These are phyloP conservation scores for Esox masquinongy DNA, from an alignment of 2,797 vertebrate species.

Conservation along the genomic window DNA sequence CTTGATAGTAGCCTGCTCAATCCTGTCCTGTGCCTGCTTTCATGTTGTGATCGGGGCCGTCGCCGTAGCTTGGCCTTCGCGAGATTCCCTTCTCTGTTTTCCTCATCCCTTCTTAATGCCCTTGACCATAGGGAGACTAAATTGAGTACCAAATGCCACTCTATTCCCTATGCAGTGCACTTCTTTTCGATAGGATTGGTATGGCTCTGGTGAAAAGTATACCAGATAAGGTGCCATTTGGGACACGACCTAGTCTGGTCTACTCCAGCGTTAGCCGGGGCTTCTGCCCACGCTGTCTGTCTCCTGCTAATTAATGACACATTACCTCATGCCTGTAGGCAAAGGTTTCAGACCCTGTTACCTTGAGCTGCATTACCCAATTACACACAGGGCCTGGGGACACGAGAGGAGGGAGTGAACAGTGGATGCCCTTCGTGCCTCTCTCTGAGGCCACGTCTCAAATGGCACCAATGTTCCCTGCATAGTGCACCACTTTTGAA, in stretches of 20 bases:
- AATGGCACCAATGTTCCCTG: neutral
- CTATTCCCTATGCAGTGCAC: neutral
- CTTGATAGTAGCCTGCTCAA: conserved; percentile 1
- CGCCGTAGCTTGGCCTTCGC: conserved; percentile 34
- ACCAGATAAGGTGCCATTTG: neutral
- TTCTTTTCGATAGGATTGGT: neutral
- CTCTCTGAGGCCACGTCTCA: conserved; percentile 16
- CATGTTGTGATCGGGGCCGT: conserved; percentile 60
- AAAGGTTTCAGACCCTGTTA: conserved; percentile 56
- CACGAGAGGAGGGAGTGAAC: conserved; percentile 19
- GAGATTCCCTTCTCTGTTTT: conserved; percentile 52
- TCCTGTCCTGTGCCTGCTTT: conserved; percentile 47
- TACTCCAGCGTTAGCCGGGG: conserved; percentile 39
- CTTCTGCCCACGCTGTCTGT: conserved; percentile 57
- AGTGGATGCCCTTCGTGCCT: conserved; percentile 52
- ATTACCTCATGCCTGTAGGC: conserved; percentile 75
- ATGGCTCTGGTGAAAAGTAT: neutral
- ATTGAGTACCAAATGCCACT: neutral
- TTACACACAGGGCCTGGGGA: conserved; percentile 41
- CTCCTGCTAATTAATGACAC: conserved; percentile 53
- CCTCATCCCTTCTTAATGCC: conserved; percentile 58
- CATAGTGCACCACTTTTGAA: neutral
- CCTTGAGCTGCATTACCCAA: conserved; percentile 63
- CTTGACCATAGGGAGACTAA: conserved; percentile 49
- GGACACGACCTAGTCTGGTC: conserved; percentile 18